Base-by-base conservation (phyloP, 2,888 invertebrate genomes). In the Sinotaia quadrata region DNA sequence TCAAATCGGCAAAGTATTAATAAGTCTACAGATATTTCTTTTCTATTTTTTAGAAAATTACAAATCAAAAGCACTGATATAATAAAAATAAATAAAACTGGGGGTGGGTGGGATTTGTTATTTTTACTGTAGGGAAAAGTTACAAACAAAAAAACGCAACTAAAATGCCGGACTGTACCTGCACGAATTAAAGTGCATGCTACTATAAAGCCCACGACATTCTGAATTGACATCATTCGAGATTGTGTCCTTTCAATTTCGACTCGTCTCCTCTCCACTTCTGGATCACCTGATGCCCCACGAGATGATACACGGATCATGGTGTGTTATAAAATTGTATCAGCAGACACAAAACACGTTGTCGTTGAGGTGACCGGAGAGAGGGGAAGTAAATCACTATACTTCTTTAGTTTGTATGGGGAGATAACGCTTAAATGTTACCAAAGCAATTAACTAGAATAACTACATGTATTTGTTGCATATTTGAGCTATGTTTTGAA, bases 241-340 rank as follows among this genome's bases (percentile, higher is more conserved):
- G 83, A 82, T 57, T 78, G 71, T 56, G 75, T 76, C 65, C 75
- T 79, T 63, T 84, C 83, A 27, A 63, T 52, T 49, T 75, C 72
- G 29, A 61, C 54, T 24, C 58, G 67, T 58, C 58, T 60, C 56
- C 67, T 71, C 49, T 75, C 75, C 65, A 78, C 81, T 41, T 80
- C 81, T n/a, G 74, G 78, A 66, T 81, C 80, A 3, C 75, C 72
- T 27, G 69, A 69, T 33, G 74, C 75, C 67, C 72, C 66, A 44
- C 71, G 72, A 56, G 79, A 60, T 41, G 68, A 63, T 61, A 74
- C 57, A 37, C 76, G 73, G 31, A 77, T 73, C 76, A 77, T 76
- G 37, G 8, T n/a, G 33, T 18, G 36, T 18, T 15, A 21, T 7
- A 36, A n/a, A 12, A 15, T 31, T 8, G 0, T n/a, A 27, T 21